These are phyloP conservation scores for Plotosus lineatus DNA, from an alignment of 2,113 vertebrate genomes.

Conservation along the genomic window DNA sequence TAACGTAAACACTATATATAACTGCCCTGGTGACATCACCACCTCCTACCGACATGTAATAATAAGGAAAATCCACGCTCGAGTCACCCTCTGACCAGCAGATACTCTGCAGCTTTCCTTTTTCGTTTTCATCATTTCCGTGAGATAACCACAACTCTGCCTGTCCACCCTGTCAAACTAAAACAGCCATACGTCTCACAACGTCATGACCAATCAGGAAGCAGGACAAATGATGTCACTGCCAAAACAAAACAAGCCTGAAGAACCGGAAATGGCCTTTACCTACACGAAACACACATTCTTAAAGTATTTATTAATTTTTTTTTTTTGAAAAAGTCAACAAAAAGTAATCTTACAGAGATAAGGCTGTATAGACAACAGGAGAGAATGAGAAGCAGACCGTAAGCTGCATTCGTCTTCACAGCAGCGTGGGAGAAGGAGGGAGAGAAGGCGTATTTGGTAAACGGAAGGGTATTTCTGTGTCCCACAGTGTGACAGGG, in stretches of 20 bases:
- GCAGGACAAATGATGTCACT: not conserved
- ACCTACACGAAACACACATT: not conserved
- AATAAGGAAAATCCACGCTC: conserved; percentile 7
- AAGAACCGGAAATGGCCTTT: not conserved
- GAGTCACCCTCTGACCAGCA: not conserved
- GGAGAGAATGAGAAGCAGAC: not conserved
- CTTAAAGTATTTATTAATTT: not conserved
- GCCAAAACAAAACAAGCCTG: not conserved
- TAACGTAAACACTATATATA: not conserved
- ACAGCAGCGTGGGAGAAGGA: conserved; percentile 20
- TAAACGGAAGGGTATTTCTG: conserved; percentile 16
- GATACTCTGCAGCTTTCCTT: not conserved
- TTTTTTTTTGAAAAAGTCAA: not conserved
- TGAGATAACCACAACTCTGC: not conserved
- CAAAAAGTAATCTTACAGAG: not conserved
- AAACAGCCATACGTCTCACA: not conserved
- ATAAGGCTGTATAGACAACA: not conserved
- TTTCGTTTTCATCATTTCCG: not conserved
- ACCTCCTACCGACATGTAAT: not conserved
- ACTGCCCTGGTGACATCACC: not conserved
- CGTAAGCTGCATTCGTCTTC: not conserved
- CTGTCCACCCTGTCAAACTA: no score
- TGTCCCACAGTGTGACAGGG: not conserved
- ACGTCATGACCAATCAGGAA: not conserved
- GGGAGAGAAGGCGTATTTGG: conserved; percentile 7